Percentiles rank a stretch among this genome's conserved stretches.
These are phyloP conservation scores for Aphidius ervi DNA, from an alignment of 1,140 invertebrate species.

Conservation along the genomic window DNA sequence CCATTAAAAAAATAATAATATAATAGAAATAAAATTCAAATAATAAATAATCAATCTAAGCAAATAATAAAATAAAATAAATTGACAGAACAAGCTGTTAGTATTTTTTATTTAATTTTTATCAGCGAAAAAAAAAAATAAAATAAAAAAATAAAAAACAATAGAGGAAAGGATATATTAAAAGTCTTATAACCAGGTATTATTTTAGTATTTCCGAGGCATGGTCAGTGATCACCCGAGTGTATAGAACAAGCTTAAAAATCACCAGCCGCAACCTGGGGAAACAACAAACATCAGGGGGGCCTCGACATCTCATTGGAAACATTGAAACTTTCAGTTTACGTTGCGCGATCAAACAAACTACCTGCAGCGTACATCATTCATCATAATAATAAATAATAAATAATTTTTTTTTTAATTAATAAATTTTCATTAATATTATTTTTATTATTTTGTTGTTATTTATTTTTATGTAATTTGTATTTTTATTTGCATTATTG, in stretches of 20 bases:
- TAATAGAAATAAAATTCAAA: too few relatives aligned
- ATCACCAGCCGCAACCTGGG: slow-evolving; percentile 17
- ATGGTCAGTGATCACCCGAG: slow-evolving; percentile 26
- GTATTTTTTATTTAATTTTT: too few relatives aligned
- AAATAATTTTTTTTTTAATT: slow-evolving; percentile 8
- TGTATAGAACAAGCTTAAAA: slow-evolving; percentile 20
- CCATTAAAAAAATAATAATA: too few relatives aligned
- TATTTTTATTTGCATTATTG: too few relatives aligned
- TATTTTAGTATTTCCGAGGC: slow-evolving; percentile 24
- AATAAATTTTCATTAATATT: too few relatives aligned
- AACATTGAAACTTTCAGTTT: slow-evolving; percentile 28
- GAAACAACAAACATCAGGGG: slow-evolving; percentile 19
- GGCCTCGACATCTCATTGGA: slow-evolving; percentile 7
- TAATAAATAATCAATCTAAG: too few relatives aligned
- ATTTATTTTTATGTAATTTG: too few relatives aligned
- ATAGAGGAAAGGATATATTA: slow-evolving; percentile 21
- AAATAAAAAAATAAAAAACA: not conserved
- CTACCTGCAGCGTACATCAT: slow-evolving; percentile 17
- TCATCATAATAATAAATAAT: not conserved
- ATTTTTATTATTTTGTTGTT: too few relatives aligned
- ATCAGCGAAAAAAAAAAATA: too few relatives aligned
- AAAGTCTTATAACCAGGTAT: slow-evolving; percentile 19
- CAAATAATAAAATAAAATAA: too few relatives aligned
- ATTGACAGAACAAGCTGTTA: too few relatives aligned
- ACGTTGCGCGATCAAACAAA: slow-evolving; percentile 16